Conservation (phyloP, 2,888 invertebrate genomes). For the Sminthurides aquaticus region DNA sequence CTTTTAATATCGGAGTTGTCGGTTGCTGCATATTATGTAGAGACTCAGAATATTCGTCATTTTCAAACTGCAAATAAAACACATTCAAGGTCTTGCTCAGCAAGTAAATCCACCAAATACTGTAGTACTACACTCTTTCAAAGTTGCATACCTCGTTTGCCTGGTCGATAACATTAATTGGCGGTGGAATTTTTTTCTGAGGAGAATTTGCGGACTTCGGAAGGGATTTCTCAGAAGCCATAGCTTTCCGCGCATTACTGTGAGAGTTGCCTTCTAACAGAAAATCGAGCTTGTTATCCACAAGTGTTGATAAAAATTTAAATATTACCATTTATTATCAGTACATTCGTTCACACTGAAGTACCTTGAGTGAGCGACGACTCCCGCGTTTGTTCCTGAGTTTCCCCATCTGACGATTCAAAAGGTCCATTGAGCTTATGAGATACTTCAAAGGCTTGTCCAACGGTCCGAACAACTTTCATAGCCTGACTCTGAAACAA, state of each 20-base stretch:
- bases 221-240: neutral
- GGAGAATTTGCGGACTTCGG: conserved; percentile 7
- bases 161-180: conserved; percentile 19
- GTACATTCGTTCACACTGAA: no score
- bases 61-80: conserved; percentile 8
- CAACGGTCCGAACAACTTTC: conserved; percentile 95
- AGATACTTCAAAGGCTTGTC: conserved; percentile 99
- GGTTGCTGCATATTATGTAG: conserved; percentile 10
- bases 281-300: no score
- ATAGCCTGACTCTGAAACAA: conserved; percentile 87
- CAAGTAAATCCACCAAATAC: no score
- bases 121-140: neutral
- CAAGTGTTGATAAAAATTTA: no score
- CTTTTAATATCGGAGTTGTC: conserved; percentile 16
- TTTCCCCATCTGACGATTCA: conserved; percentile 47
- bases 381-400: conserved; percentile 12
- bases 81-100: neutral
- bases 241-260: neutral
- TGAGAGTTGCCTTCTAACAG: neutral
- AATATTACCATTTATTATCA: no score
- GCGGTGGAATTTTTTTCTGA: conserved; percentile 24
- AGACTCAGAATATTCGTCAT: conserved; percentile 17
- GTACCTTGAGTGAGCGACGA: no score
- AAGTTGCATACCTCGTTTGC: neutral
- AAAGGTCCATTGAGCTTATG: conserved; percentile 69